A percentile compares a stretch with the other conserved stretches of the same genome.
Conservation (phyloP, 2,888 invertebrate genomes). For the Taphrorychus bicolor region DNA sequence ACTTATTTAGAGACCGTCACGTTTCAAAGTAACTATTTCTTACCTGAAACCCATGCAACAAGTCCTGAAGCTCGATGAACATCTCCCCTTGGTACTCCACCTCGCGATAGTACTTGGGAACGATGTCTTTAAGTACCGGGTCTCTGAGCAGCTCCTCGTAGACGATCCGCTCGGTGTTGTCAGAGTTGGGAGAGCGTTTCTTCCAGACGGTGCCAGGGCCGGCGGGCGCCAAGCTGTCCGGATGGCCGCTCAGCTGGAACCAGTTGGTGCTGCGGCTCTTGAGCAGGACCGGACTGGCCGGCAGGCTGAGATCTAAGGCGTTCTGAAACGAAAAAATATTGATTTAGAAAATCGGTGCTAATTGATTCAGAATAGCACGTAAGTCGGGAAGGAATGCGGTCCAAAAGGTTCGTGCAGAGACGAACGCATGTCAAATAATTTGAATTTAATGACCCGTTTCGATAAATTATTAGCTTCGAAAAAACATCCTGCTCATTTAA, state of each 20-base stretch:
- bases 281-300: constrained; percentile 85
- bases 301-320: constrained; percentile 88
- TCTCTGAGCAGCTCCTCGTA: constrained; percentile 84
- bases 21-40: neutral
- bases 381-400: neutral
- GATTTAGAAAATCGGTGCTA: no score
- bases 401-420: neutral
- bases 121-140: constrained; percentile 72
- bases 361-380: no score
- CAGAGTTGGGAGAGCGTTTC: constrained; percentile 73
- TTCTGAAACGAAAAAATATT: constrained; percentile 69
- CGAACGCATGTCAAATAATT: neutral
- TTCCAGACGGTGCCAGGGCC: constrained; percentile 95
- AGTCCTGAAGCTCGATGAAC: constrained; percentile 95
- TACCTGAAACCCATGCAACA: constrained; percentile 84
- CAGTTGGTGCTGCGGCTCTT: constrained; percentile 75
- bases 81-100: constrained; percentile 78
- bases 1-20: no score
- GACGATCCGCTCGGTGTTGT: constrained; percentile 76
- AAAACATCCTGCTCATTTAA: neutral
- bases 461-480: neutral
- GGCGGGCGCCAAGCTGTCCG: constrained; percentile 90
- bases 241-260: constrained; percentile 94
- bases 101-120: constrained; percentile 86
- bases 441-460: neutral